Conservation (phyloP, 2,888 invertebrate genomes). For the Eupithecia vulgata region DNA sequence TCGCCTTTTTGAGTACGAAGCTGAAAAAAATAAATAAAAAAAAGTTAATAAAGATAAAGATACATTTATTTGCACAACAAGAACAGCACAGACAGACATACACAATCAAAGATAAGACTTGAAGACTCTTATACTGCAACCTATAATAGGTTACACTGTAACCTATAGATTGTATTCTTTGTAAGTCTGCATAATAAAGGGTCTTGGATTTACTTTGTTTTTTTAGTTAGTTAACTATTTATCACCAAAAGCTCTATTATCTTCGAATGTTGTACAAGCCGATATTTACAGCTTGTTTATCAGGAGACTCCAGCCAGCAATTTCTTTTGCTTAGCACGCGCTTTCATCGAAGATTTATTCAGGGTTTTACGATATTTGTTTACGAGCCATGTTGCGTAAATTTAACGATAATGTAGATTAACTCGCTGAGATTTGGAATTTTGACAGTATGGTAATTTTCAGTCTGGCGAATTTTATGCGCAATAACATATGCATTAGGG, state of each 20-base stretch:
- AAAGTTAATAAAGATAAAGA: too few species aligned
- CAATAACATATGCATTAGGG: conserved; percentile 43
- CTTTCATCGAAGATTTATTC: conserved; percentile 37
- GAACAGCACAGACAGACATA: too few species aligned
- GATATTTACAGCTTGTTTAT: conserved; percentile 43
- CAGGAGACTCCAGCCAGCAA: conserved; percentile 35
- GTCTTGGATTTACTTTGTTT: neutral
- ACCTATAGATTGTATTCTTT: too few species aligned
- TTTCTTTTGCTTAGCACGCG: conserved; percentile 38
- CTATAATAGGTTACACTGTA: too few species aligned
- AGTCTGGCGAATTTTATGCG: conserved; percentile 36
- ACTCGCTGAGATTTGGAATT: conserved; percentile 35
- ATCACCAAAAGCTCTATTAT: neutral
- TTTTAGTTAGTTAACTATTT: neutral
- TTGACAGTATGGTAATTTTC: conserved; percentile 36
- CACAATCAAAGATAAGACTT: too few species aligned
- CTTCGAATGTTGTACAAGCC: neutral
- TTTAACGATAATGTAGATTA: conserved; percentile 37
- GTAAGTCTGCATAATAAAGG: too few species aligned
- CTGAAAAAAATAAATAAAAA: too few species aligned
- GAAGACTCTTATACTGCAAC: too few species aligned
- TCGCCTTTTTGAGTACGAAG: too few species aligned
- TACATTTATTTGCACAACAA: too few species aligned
- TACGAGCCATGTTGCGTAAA: conserved; percentile 33
- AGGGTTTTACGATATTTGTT: conserved; percentile 38